A percentile compares a stretch with the other conserved stretches of the same genome.
Conservation (phyloP, 1,140 invertebrate genomes). For the Sarcophaga bullata region DNA sequence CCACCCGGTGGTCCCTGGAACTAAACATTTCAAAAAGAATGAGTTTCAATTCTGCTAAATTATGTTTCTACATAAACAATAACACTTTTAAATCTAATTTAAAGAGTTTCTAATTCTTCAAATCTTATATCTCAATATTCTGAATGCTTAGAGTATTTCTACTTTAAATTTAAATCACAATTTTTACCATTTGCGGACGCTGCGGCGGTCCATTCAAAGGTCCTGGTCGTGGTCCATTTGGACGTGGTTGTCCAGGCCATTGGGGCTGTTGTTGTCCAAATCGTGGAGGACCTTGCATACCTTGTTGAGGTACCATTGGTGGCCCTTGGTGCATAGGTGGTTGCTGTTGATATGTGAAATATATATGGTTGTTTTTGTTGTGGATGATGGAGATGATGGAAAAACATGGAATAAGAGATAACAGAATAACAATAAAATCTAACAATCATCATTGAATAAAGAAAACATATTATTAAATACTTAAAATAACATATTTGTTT, state of each 20-base stretch:
- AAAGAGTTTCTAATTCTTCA: not conserved
- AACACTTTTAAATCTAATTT: too few relatives aligned
- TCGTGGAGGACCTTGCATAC: conserved; percentile 68
- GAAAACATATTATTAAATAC: not conserved
- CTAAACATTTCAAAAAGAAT: conserved; percentile 49
- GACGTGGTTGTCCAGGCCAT: conserved; percentile 69
- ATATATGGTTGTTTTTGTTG: conserved; percentile 51
- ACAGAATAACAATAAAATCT: conserved; percentile 61
- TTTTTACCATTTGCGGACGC: conserved; percentile 75
- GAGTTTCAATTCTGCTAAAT: not conserved
- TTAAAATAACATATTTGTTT: not conserved
- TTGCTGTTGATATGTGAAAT: conserved; percentile 43
- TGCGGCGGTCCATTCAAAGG: conserved; percentile 70
- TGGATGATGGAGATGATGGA: conserved; percentile 48
- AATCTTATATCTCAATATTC: conserved; percentile 43
- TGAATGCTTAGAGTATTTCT: conserved; percentile 38
- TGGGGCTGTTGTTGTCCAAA: conserved; percentile 66
- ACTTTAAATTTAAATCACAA: not conserved
- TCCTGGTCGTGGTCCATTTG: conserved; percentile 77
- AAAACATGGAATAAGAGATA: conserved; percentile 60
- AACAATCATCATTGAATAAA: conserved; percentile 40
- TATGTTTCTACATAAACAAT: too few relatives aligned
- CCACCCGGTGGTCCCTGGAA: conserved; percentile 75
- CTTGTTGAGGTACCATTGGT: conserved; percentile 58
- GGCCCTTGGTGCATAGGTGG: conserved; percentile 65